These are phyloP conservation scores for Furcifer pardalis DNA, from an alignment of 2,797 vertebrate species.

Conservation along the genomic window DNA sequence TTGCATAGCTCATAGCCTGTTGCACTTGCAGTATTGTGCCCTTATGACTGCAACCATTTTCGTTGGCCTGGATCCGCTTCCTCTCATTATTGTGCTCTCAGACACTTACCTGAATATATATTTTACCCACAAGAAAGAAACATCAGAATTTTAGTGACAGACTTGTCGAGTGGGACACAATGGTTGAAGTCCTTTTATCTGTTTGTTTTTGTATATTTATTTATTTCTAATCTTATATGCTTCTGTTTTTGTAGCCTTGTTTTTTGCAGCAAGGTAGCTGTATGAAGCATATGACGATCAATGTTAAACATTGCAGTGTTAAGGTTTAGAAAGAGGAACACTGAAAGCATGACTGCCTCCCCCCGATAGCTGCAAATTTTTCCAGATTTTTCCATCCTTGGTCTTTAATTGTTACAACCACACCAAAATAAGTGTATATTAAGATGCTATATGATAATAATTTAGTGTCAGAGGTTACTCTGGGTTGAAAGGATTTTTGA, in stretches of 20 bases:
- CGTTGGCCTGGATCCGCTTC: constrained; percentile 7
- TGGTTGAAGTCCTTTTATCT: constrained; percentile 34
- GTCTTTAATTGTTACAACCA: not conserved
- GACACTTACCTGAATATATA: constrained; percentile 26
- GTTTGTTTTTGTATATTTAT: constrained; percentile 6
- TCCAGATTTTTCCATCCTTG: no score
- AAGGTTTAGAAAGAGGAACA: not conserved
- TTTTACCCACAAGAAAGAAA: constrained; percentile 43
- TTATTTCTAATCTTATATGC: not conserved
- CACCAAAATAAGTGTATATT: constrained; percentile 12
- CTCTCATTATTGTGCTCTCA: constrained; percentile 21
- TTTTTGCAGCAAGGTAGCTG: constrained; percentile 11
- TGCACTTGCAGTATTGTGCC: constrained; percentile 18
- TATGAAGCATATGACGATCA: not conserved
- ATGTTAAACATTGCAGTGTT: not conserved
- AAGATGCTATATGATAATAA: constrained; percentile 29
- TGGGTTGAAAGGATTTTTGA: no score
- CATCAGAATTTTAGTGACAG: constrained; percentile 47
- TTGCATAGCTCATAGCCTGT: not conserved
- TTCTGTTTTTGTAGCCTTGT: constrained; percentile 14
- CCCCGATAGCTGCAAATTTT: not conserved
- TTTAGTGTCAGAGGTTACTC: no score
- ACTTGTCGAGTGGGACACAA: constrained; percentile 52
- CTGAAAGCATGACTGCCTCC: not conserved
- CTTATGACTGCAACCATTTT: not conserved